phyloP scores from a whole-genome alignment of 2,113 vertebrate genomes.

The Ornithorhynchus anatinus region DNA sequence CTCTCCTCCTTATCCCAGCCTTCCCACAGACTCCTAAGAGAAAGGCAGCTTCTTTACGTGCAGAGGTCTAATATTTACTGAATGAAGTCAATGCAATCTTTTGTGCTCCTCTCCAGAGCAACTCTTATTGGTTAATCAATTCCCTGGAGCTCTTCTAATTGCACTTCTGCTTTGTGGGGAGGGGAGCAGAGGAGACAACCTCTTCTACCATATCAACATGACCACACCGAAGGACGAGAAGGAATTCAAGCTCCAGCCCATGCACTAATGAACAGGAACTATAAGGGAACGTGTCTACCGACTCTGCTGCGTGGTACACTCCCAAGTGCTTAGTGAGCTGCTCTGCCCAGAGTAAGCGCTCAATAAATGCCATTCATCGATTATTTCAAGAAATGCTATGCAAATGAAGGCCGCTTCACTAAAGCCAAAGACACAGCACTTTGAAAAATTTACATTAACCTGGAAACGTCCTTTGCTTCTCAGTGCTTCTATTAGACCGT shows the following conservation, averaged over 20 bases:
- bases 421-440: no score
- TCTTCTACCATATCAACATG: background rate
- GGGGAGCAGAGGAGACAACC: background rate
- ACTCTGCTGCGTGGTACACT: no score
- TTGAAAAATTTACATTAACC: no score
- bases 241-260: background rate
- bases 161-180: conserved; percentile 46
- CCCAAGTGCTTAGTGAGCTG: no score
- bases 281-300: no score
- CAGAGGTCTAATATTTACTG: background rate
- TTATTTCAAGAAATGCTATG: no score
- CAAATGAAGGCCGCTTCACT: no score
- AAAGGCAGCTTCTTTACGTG: background rate
- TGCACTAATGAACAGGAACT: no score
- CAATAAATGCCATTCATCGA: no score
- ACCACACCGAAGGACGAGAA: background rate
- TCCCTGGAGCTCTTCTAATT: conserved; percentile 48
- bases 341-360: no score
- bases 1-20: conserved; percentile 55
- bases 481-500: no score
- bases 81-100: background rate
- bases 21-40: conserved; percentile 19
- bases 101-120: background rate
- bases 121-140: background rate
- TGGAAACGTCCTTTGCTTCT: no score